phyloP scores from a whole-genome alignment of 2,113 vertebrate genomes.

The Neolamprologus modestus region DNA sequence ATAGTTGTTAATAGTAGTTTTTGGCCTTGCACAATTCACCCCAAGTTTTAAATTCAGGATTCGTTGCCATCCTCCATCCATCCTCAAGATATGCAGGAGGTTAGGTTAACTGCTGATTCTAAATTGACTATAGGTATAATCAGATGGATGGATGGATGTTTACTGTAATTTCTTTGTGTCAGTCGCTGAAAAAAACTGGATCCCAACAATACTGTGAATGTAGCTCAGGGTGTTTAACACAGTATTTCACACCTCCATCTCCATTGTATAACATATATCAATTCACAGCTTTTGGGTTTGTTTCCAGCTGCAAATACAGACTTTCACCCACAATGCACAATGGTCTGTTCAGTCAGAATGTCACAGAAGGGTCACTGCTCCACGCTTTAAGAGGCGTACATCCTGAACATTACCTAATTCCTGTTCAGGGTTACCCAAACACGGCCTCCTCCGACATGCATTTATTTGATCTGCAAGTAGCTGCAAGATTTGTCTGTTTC shows the following conservation, averaged over 20 bases:
- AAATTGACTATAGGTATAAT: background rate
- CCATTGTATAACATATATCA: background rate
- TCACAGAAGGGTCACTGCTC: slow-evolving; percentile 33
- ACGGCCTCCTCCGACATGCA: slow-evolving; percentile 24
- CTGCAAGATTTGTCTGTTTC: slow-evolving; percentile 48
- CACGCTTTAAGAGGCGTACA: slow-evolving; percentile 41
- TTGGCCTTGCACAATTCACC: background rate
- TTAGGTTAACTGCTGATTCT: background rate
- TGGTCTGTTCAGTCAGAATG: slow-evolving; percentile 35
- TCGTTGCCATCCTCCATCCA: background rate
- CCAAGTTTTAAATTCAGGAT: background rate
- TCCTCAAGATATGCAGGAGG: background rate
- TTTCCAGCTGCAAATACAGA: background rate
- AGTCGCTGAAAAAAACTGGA: background rate
- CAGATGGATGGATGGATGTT: background rate
- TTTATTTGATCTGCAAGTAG: slow-evolving; percentile 43
- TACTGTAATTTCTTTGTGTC: background rate
- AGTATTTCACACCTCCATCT: background rate
- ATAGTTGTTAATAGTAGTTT: background rate
- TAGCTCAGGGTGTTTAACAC: background rate
- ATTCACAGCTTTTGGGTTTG: background rate
- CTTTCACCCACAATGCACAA: slow-evolving; percentile 26
- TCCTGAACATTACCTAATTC: slow-evolving; percentile 64
- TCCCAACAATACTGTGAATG: background rate
- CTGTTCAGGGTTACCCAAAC: slow-evolving; percentile 56